Evolutionary conservation across 2,113 vertebrate species (phyloP).

Genomic region (Puntigrus tetrazona): DNA sequence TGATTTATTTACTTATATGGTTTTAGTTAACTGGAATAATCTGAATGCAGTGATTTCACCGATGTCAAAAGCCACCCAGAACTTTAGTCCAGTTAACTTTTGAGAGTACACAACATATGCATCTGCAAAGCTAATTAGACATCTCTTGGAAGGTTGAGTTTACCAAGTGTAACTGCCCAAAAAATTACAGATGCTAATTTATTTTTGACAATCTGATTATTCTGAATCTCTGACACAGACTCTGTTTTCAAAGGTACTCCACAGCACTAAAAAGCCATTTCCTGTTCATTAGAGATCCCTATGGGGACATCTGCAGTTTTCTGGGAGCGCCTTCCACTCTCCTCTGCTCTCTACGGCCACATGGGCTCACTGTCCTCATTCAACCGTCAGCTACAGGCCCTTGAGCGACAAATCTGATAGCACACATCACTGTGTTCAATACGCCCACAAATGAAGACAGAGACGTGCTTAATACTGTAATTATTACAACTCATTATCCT

Average conservation of each 20-base stretch:
- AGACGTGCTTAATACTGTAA: not conserved
- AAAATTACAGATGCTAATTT: not conserved
- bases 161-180: not conserved
- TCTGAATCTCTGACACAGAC: not conserved
- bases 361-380: conserved; percentile 63
- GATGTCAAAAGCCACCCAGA: not conserved
- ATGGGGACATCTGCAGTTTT: conserved; percentile 67
- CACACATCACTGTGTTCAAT: conserved; percentile 52
- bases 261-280: conserved; percentile 30
- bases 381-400: conserved; percentile 65
- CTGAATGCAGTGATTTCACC: not conserved
- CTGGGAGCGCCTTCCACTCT: conserved; percentile 71
- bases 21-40: not conserved
- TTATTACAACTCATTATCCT: conserved; percentile 23
- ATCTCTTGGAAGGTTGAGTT: not conserved
- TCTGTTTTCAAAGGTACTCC: conserved; percentile 37
- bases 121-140: not conserved
- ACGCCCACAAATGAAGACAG: conserved; percentile 35
- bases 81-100: not conserved
- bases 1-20: too few relatives aligned
- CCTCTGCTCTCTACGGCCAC: conserved; percentile 54
- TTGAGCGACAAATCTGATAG: conserved; percentile 51
- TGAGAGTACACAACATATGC: not conserved
- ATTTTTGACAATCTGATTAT: not conserved
- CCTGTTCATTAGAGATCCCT: conserved; percentile 71